Evolutionary conservation across 2,888 invertebrate species (phyloP).

Genomic region (Eupithecia insigniata): DNA sequence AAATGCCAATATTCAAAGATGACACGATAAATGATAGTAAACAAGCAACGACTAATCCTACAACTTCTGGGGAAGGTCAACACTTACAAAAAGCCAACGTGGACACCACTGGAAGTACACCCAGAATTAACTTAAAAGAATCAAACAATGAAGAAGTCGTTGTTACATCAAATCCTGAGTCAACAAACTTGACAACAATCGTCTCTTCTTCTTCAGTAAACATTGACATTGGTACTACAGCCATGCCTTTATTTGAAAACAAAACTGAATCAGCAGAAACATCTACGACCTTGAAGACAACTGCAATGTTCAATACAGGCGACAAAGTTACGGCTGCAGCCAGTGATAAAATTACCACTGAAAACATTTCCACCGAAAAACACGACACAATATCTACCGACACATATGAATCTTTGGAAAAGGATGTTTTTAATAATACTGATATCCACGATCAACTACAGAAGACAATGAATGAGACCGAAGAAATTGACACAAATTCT

Average conservation of each 20-base stretch:
- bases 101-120: slow-evolving; percentile 35
- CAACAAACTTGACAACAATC: slow-evolving; percentile 16
- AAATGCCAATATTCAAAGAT: slow-evolving; percentile 55
- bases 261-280: slow-evolving; percentile 26
- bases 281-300: slow-evolving; percentile 23
- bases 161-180: slow-evolving; percentile 9
- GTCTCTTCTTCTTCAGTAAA: slow-evolving; percentile 34
- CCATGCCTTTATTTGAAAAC: slow-evolving; percentile 12
- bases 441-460: slow-evolving; percentile 47
- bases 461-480: slow-evolving; percentile 51
- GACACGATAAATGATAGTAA: slow-evolving; percentile 43
- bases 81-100: slow-evolving; percentile 21
- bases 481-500: slow-evolving; percentile 71
- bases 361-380: not conserved
- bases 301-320: slow-evolving; percentile 19
- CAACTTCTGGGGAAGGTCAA: slow-evolving; percentile 30
- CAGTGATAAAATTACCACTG: slow-evolving; percentile 21
- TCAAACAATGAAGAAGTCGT: slow-evolving; percentile 10
- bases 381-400: slow-evolving; percentile 22
- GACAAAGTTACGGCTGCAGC: slow-evolving; percentile 11
- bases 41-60: slow-evolving; percentile 25
- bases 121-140: slow-evolving; percentile 30
- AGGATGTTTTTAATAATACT: slow-evolving; percentile 33
- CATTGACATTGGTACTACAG: slow-evolving; percentile 27
- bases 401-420: slow-evolving; percentile 27